Evolutionary conservation across 2,797 vertebrate species (phyloP).

Genomic region (Notoglanidium macrostoma): DNA sequence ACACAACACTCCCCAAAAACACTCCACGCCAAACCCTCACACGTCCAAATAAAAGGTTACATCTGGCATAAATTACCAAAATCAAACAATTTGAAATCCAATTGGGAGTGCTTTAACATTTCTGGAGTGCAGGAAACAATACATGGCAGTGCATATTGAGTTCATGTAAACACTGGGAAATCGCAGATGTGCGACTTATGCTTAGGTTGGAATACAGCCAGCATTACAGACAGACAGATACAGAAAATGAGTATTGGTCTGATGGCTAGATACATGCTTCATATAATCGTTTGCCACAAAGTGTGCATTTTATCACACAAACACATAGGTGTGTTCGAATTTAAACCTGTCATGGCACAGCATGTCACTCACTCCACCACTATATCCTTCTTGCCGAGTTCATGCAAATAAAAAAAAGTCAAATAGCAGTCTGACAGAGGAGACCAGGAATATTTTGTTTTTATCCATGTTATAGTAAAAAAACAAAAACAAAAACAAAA

Average conservation of each 20-base stretch:
- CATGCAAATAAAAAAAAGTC: neutral
- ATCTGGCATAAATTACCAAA: slow-evolving; percentile 53
- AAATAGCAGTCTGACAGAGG: neutral
- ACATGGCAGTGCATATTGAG: slow-evolving; percentile 32
- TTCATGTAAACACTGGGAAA: slow-evolving; percentile 35
- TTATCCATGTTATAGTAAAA: neutral
- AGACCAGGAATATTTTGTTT: neutral
- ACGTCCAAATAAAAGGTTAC: slow-evolving; percentile 51
- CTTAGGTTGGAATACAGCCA: slow-evolving; percentile 41
- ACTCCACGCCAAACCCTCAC: slow-evolving; percentile 44
- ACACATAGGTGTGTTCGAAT: neutral
- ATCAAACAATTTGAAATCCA: slow-evolving; percentile 44
- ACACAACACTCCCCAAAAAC: slow-evolving; percentile 43
- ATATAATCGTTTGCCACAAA: neutral
- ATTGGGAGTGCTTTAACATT: slow-evolving; percentile 45
- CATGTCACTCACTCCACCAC: neutral
- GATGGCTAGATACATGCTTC: slow-evolving; percentile 13
- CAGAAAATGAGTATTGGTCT: neutral
- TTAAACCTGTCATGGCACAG: neutral
- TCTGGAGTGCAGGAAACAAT: slow-evolving; percentile 45
- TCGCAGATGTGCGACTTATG: slow-evolving; percentile 44
- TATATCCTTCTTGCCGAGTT: neutral
- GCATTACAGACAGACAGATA: neutral
- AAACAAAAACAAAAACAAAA: too few relatives aligned
- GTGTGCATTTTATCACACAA: neutral